Evolutionary conservation across 2,797 vertebrate species (phyloP).

Genomic region (Acrocephalus scirpaceus): DNA sequence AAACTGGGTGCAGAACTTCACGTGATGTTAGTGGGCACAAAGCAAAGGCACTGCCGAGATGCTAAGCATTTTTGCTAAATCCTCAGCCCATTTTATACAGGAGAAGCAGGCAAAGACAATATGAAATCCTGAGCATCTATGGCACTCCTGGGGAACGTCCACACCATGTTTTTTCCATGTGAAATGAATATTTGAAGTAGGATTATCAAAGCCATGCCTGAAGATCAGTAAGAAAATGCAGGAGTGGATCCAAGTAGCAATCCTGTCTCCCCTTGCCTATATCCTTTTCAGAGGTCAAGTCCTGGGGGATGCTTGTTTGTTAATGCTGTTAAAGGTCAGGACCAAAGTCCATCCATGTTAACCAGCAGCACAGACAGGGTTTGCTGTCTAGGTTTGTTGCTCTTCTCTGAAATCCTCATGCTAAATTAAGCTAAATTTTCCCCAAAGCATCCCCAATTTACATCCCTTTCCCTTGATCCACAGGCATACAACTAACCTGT

Average conservation of each 20-base stretch:
- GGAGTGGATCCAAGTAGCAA: conserved; percentile 40
- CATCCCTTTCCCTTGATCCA: not conserved
- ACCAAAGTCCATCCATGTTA: rapidly evolving
- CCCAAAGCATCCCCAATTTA: not conserved
- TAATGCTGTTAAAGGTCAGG: not conserved
- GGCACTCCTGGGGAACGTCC: not conserved
- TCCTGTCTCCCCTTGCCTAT: not conserved
- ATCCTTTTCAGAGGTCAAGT: not conserved
- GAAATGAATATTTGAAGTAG: not conserved
- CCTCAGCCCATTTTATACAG: not conserved
- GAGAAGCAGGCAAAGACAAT: not conserved
- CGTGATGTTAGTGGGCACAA: not conserved
- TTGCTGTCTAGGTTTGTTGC: not conserved
- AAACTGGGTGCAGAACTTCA: not conserved
- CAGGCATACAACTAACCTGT: not conserved
- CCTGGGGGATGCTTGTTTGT: not conserved
- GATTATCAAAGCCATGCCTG: not conserved
- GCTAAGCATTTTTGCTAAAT: not conserved
- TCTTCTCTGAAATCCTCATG: not conserved
- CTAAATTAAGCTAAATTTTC: not conserved
- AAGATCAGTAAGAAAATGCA: conserved; percentile 45
- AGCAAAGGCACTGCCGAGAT: not conserved
- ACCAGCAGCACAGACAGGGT: not conserved
- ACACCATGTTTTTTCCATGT: not conserved
- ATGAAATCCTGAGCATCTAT: not conserved